These are phyloP conservation scores for Sciaenops ocellatus DNA, from an alignment of 2,797 vertebrate species.

Conservation along the genomic window DNA sequence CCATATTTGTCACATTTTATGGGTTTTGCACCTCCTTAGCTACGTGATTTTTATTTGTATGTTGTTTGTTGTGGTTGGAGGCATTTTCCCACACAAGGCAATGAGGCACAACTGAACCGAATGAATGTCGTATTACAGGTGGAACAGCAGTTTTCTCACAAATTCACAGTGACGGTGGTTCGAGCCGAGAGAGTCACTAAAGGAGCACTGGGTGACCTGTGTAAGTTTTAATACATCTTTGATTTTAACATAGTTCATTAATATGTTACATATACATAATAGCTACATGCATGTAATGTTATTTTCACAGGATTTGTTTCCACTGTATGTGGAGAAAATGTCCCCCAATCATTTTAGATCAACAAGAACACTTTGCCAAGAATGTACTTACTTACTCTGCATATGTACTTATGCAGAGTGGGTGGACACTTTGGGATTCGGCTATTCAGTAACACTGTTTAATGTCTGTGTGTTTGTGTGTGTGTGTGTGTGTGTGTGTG, in stretches of 20 bases:
- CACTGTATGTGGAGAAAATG: background rate
- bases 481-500: constrained; percentile 7
- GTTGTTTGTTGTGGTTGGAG: background rate
- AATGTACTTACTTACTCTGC: too few relatives aligned
- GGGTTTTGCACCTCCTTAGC: background rate
- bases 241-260: background rate
- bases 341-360: background rate
- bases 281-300: background rate
- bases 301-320: background rate
- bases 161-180: constrained; percentile 91
- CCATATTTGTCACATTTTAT: background rate
- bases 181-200: constrained; percentile 95
- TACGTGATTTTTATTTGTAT: background rate
- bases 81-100: background rate
- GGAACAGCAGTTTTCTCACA: constrained; percentile 96
- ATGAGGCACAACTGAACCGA: constrained; percentile 7
- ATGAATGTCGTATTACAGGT: constrained; percentile 86
- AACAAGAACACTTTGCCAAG: too few relatives aligned
- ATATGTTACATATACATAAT: background rate
- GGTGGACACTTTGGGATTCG: background rate
- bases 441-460: background rate
- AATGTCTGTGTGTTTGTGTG: constrained; percentile 10
- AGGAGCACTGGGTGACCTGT: constrained; percentile 94
- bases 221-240: constrained; percentile 85
- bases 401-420: background rate